phyloP scores from a whole-genome alignment of 2,113 vertebrate genomes.

The Cervus canadensis region DNA sequence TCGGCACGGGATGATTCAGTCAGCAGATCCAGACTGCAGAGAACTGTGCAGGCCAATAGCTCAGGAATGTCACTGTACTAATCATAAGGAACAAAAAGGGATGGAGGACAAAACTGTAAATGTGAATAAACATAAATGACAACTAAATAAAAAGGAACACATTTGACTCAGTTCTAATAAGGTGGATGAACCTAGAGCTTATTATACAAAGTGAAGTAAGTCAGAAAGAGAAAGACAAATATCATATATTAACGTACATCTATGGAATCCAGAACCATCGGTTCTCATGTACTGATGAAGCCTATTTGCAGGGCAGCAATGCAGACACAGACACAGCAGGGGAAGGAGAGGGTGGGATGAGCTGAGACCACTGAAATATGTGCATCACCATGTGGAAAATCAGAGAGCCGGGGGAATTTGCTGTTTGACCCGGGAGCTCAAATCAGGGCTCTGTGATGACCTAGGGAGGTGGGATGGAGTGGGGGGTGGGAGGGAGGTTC shows the following conservation, averaged over 20 bases:
- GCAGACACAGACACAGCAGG: neutral
- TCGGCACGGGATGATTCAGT: accelerated
- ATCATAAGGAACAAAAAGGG: neutral
- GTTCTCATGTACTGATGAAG: neutral
- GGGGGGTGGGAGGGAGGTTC: neutral
- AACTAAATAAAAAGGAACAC: neutral
- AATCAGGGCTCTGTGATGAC: neutral
- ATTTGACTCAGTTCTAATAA: neutral
- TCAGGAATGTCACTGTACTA: neutral
- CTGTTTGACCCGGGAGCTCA: neutral
- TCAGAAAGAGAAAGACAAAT: neutral
- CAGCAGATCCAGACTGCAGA: neutral
- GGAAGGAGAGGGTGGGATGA: neutral
- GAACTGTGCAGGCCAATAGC: neutral
- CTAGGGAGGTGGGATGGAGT: neutral
- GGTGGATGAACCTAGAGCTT: neutral
- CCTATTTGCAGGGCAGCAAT: neutral
- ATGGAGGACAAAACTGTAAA: neutral
- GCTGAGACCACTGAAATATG: neutral
- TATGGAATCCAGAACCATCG: neutral
- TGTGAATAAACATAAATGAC: neutral
- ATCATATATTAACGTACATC: neutral
- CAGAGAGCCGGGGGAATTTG: neutral
- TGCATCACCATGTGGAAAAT: neutral
- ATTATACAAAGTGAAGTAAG: neutral